phyloP scores from a whole-genome alignment of 2,113 vertebrate genomes.

The Corydoras sp. region DNA sequence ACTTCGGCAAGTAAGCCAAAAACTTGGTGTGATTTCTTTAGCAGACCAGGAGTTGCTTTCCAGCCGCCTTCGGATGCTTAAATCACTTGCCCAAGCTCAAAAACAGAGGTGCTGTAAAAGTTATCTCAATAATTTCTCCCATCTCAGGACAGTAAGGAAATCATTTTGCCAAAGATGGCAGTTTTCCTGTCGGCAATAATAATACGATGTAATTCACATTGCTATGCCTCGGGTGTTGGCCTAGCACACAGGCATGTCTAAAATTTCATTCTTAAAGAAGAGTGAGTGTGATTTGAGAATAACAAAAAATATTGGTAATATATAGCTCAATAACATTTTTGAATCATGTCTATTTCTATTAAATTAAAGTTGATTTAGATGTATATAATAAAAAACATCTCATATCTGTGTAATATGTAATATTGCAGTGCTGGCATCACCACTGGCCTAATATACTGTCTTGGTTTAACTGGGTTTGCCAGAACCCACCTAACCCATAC shows the following conservation, averaged over 20 bases:
- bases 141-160: slow-evolving; percentile 1
- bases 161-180: background rate
- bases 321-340: no score
- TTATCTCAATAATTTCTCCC: slow-evolving; percentile 3
- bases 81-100: slow-evolving; percentile 13
- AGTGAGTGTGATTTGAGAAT: no score
- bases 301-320: no score
- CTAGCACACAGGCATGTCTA: background rate
- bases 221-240: background rate
- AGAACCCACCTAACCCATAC: no score
- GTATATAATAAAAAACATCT: no score
- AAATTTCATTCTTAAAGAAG: no score
- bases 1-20: background rate
- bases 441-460: no score
- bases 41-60: background rate
- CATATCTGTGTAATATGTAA: no score
- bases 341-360: no score
- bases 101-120: slow-evolving; percentile 17
- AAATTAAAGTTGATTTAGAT: no score
- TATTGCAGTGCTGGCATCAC: no score
- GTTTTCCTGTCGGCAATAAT: background rate
- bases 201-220: background rate
- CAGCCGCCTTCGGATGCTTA: slow-evolving; percentile 4
- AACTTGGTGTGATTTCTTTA: slow-evolving; percentile 18
- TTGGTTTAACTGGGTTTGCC: no score